phyloP scores from a whole-genome alignment of 2,888 invertebrate genomes.

The Tortrix viridana region DNA sequence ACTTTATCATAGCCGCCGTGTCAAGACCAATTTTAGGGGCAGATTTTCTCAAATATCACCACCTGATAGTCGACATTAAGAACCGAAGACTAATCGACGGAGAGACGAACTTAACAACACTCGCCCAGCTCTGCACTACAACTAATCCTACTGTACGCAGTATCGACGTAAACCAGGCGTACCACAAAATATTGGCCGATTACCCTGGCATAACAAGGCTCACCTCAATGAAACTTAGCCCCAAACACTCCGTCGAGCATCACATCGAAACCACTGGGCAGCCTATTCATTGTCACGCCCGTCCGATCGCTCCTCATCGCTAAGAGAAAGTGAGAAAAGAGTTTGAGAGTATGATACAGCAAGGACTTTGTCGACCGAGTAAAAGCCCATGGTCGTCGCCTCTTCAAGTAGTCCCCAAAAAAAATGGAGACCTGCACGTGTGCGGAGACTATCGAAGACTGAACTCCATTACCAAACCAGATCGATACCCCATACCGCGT shows the following conservation, averaged over 20 bases:
- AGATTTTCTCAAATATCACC: not conserved
- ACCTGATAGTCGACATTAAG: too few relatives aligned
- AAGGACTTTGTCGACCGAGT: slow-evolving; percentile 14
- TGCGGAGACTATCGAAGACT: too few relatives aligned
- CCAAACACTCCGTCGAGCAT: too few relatives aligned
- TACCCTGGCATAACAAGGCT: not conserved
- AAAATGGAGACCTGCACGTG: too few relatives aligned
- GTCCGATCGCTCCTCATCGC: slow-evolving; percentile 3
- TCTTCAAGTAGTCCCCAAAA: too few relatives aligned
- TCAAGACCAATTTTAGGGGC: not conserved
- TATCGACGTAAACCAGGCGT: not conserved
- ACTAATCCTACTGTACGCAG: not conserved
- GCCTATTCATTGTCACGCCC: not conserved
- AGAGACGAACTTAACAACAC: too few relatives aligned
- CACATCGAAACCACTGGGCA: not conserved
- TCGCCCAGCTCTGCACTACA: not conserved
- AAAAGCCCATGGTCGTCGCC: slow-evolving; percentile 33
- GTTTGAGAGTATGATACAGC: not conserved
- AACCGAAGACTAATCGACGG: slow-evolving; percentile 4
- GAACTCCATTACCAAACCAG: slow-evolving; percentile 51
- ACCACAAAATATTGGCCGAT: not conserved
- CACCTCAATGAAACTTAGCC: not conserved
- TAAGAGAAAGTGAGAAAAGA: not conserved
- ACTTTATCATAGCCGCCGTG: too few relatives aligned
- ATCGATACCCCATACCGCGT: slow-evolving; percentile 50